Evolutionary conservation across 92 coral and sea anemone genomes (phyloP).

Genomic region (Heteractis magnifica): DNA sequence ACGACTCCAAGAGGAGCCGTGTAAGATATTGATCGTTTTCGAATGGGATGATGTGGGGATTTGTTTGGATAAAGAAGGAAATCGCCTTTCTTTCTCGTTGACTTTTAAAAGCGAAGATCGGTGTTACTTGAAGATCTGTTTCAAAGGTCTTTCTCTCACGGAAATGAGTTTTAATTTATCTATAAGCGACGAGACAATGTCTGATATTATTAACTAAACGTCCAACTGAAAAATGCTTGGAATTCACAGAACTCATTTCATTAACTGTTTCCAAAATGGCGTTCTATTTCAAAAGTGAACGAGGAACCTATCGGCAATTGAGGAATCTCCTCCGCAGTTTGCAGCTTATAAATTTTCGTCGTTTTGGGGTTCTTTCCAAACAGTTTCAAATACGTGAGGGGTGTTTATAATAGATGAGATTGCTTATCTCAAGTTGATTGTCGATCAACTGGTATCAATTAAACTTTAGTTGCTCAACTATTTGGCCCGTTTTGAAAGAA

Average conservation of each 20-base stretch:
- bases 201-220: background rate
- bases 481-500: background rate
- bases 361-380: background rate
- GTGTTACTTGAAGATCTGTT: slow-evolving; percentile 14
- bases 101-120: background rate
- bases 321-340: no score
- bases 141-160: slow-evolving; percentile 28
- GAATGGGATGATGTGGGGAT: background rate
- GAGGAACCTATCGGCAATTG: background rate
- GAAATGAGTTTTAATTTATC: slow-evolving; percentile 36
- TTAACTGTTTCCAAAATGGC: background rate
- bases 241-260: slow-evolving; percentile 9
- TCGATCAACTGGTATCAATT: slow-evolving; percentile 16
- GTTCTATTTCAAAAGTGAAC: background rate
- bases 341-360: background rate
- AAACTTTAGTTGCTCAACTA: background rate
- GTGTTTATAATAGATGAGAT: slow-evolving; percentile 7
- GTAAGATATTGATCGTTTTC: background rate
- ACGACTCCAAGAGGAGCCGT: background rate
- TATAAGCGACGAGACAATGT: slow-evolving; percentile 30
- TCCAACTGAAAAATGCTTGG: slow-evolving; percentile 26
- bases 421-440: slow-evolving; percentile 13
- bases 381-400: slow-evolving; percentile 3
- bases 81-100: background rate
- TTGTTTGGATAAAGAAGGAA: slow-evolving; percentile 18